A percentile compares a stretch with the other conserved stretches of the same genome.
These are phyloP conservation scores for Hemicordylus capensis DNA, from an alignment of 2,113 vertebrate species.

Conservation along the genomic window DNA sequence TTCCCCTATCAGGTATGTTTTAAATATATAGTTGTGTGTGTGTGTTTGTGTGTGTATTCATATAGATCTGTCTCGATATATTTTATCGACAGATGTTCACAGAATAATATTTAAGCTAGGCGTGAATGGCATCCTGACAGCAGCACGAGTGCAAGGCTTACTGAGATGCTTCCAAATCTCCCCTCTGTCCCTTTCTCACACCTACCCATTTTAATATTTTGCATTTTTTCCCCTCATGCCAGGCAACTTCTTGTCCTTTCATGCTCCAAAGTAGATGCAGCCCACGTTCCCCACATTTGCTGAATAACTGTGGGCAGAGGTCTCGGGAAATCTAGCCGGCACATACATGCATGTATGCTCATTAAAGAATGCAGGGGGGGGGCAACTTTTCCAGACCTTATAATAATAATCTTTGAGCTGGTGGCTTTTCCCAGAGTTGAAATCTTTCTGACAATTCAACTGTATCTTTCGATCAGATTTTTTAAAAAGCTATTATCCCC, in stretches of 20 bases:
- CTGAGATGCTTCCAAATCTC: not conserved
- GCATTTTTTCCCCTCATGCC: conserved; percentile 22
- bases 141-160: conserved; percentile 35
- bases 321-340: conserved; percentile 29
- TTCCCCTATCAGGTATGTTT: not conserved
- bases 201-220: not conserved
- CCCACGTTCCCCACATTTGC: conserved; percentile 2
- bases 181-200: not conserved
- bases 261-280: not conserved
- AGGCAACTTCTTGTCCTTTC: not conserved
- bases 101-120: not conserved
- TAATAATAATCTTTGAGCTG: conserved; percentile 61
- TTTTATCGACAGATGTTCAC: not conserved
- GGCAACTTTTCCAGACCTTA: conserved; percentile 5
- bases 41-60: not conserved
- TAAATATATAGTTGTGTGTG: not conserved
- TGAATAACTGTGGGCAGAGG: conserved; percentile 33
- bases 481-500: conserved; percentile 42
- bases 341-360: not conserved
- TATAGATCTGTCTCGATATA: not conserved
- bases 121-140: not conserved
- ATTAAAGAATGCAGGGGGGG: not conserved
- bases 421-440: conserved; percentile 64
- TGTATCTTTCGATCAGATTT: conserved; percentile 38
- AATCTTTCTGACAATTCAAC: conserved; percentile 25